Percentiles rank a stretch among this genome's conserved stretches.
phyloP scores from a whole-genome alignment of 1,140 invertebrate species.

The Philotrypesis tridentata region DNA sequence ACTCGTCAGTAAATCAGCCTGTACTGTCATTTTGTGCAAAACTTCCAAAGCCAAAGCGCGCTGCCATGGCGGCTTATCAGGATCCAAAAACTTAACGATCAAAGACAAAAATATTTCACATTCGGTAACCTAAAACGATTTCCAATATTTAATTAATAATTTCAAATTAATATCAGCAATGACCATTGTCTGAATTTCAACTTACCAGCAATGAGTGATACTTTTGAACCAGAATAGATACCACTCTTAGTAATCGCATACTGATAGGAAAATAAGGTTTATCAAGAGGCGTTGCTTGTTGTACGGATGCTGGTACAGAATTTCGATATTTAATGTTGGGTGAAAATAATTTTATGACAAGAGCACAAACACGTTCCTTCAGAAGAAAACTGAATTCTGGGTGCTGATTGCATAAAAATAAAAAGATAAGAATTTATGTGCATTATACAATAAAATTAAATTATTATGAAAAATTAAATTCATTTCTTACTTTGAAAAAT shows the following conservation, averaged over 20 bases:
- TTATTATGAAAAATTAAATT: conserved; percentile 22
- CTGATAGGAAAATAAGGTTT: conserved; percentile 98
- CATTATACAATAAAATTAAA: not conserved
- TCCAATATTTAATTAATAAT: not conserved
- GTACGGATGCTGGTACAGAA: conserved; percentile 70
- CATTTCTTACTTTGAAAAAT: conserved; percentile 88
- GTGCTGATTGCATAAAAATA: conserved; percentile 77
- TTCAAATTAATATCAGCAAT: not conserved
- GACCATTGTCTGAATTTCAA: conserved; percentile 51
- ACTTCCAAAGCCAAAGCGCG: conserved; percentile 95
- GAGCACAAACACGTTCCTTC: conserved; percentile 96
- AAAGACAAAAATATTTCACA: conserved; percentile 98
- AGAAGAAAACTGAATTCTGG: conserved; percentile 95
- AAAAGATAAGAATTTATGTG: not conserved
- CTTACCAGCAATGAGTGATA: conserved; percentile 94
- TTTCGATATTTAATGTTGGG: conserved; percentile 94
- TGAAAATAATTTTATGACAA: conserved; percentile 98
- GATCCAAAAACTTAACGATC: conserved; percentile 97
- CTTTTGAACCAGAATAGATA: conserved; percentile 93
- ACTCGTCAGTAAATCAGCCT: conserved; percentile 90
- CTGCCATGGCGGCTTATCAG: conserved; percentile 97
- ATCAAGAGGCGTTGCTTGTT: conserved; percentile 82
- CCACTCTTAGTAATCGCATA: conserved; percentile 93
- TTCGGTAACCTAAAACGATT: conserved; percentile 86
- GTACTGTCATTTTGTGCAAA: conserved; percentile 93